Conservation (phyloP, 2,113 vertebrate genomes). For the Alosa alosa region DNA sequence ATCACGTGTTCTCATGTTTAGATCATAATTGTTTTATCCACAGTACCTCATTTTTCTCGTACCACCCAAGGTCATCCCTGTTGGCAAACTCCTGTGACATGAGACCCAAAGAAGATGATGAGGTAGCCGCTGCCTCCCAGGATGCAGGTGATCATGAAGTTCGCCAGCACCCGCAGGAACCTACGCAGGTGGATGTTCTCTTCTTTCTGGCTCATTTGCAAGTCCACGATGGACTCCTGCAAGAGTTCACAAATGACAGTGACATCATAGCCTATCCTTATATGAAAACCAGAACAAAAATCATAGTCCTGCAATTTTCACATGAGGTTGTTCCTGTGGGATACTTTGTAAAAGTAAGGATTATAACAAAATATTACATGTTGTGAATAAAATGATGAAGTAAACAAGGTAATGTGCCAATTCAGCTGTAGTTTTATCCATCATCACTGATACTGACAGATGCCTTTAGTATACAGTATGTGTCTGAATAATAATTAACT, state of each 20-base stretch:
- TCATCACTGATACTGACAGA: too few species aligned
- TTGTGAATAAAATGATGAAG: too few species aligned
- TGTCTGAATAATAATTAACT: too few species aligned
- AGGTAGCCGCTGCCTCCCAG: constrained; percentile 97
- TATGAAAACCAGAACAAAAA: too few species aligned
- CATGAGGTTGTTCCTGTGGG: too few species aligned
- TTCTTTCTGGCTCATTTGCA: constrained; percentile 96
- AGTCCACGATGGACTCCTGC: constrained; percentile 97
- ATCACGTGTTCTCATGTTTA: too few species aligned
- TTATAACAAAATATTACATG: too few species aligned
- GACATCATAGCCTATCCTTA: neutral
- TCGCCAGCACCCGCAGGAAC: constrained; percentile 91
- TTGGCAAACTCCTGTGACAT: constrained; percentile 88
- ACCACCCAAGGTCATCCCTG: constrained; percentile 89
- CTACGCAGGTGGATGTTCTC: constrained; percentile 93
- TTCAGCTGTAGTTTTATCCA: too few species aligned
- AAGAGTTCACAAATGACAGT: constrained; percentile 5
- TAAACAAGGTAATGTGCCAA: too few species aligned
- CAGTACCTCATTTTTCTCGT: constrained; percentile 96
- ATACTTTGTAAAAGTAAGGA: too few species aligned
- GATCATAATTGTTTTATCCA: neutral
- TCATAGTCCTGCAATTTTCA: too few species aligned
- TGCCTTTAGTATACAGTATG: too few species aligned
- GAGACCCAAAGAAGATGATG: constrained; percentile 98
- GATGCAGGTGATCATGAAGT: constrained; percentile 88